Conservation (phyloP, 2,113 vertebrate genomes). For the Antigone vipio region DNA sequence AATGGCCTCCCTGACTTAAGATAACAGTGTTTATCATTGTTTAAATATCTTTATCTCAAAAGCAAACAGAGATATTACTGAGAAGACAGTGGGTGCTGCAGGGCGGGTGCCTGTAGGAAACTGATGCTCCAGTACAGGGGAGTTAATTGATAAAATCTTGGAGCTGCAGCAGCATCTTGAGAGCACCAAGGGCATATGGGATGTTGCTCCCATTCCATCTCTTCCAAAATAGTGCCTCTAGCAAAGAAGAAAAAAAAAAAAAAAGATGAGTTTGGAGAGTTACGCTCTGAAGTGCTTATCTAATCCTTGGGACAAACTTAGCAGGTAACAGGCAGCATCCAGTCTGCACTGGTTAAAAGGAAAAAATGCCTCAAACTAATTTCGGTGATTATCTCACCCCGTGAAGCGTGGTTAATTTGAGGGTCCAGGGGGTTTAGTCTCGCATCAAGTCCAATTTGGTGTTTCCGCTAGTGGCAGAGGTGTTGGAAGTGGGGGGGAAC, state of each 20-base stretch:
- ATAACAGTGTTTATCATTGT: background rate
- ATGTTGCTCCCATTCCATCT: background rate
- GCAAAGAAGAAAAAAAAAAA: background rate
- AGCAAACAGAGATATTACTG: background rate
- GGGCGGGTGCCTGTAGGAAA: fast-evolving
- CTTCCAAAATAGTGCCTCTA: background rate
- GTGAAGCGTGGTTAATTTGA: background rate
- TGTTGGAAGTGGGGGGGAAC: fast-evolving
- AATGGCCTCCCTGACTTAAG: background rate
- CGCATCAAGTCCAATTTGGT: background rate
- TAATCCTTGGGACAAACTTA: background rate
- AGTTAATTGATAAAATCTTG: background rate
- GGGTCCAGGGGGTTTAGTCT: background rate
- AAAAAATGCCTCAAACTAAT: background rate
- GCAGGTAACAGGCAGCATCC: background rate
- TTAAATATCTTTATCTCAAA: background rate
- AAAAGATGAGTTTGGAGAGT: background rate
- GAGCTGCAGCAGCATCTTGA: background rate
- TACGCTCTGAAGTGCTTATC: background rate
- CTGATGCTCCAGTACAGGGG: too few species aligned
- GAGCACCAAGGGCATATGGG: background rate
- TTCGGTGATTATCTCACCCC: background rate
- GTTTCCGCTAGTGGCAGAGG: fast-evolving
- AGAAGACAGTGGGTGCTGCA: background rate
- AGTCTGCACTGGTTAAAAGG: background rate